Evolutionary conservation across 2,113 vertebrate species (phyloP).

Genomic region (Oryzias javanicus): DNA sequence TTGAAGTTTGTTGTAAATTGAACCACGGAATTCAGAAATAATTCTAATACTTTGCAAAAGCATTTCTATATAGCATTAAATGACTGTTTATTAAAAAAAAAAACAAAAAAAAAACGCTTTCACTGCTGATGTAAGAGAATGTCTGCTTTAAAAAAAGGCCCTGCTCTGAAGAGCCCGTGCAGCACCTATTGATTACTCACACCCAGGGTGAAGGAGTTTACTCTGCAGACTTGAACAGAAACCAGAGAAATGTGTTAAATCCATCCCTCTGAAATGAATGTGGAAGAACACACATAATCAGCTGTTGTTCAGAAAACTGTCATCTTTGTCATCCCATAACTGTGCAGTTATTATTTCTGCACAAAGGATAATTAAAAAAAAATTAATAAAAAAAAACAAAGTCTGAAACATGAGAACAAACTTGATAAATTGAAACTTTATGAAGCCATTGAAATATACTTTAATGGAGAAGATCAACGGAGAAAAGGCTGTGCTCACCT

Average conservation of each 20-base stretch:
- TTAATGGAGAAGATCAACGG: no score
- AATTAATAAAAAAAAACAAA: no score
- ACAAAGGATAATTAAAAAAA: no score
- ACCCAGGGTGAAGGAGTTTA: constrained; percentile 64
- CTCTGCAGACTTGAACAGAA: constrained; percentile 38
- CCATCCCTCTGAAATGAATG: constrained; percentile 12
- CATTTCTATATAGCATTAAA: constrained; percentile 40
- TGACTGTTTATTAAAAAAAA: not conserved
- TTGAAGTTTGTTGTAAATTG: no score
- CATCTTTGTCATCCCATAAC: no score
- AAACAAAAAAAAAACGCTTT: constrained; percentile 18
- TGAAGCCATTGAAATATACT: no score
- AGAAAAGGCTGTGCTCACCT: no score
- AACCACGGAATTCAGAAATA: no score
- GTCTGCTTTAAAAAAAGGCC: constrained; percentile 29
- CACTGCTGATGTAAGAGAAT: constrained; percentile 35
- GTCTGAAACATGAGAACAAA: no score
- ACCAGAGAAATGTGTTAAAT: constrained; percentile 2
- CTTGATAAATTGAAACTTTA: no score
- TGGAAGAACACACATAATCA: constrained; percentile 31
- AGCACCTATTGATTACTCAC: constrained; percentile 61
- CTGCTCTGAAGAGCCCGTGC: constrained; percentile 32
- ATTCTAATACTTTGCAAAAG: no score
- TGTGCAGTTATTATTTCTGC: no score
- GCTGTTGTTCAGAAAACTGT: constrained; percentile 17